Base-by-base conservation (phyloP, 2,797 vertebrate species). In the Eptatretus atami region DNA sequence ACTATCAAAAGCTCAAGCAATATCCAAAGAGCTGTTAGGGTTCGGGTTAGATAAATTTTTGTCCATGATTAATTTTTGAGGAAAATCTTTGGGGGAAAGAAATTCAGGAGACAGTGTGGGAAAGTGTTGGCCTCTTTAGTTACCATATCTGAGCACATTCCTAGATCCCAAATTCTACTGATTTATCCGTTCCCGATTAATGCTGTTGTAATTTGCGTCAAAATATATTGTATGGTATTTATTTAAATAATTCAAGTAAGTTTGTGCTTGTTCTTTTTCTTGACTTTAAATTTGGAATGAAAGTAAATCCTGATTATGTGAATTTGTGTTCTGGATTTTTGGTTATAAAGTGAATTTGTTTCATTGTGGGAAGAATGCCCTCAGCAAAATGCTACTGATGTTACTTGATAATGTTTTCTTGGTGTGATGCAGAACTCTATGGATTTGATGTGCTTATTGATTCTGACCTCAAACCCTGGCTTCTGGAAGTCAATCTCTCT, bases 361-460 rank as follows among this genome's bases (percentile, higher is more conserved):
- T 19, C 53, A 54, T 67, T 53, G 19, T 19, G 19, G 19, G 19
- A 19, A 19, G 19, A 19, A 19, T 19, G 19, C 19, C 19, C 19
- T 19, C 19, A 63, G 63, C 13, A 63, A 44, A 64, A 68, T 66
- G 68, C 64, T 72, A 65, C 70, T 66, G 31, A 65, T 67, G 11
- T 63, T 3, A 66, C 15, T 68, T 68, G 19, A 70, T 31, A 67
- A 65, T 53, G 6, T 64, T 1, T 54, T 67, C 10, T 60, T 1
- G 69, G 74, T 54, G 68, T 52, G 73, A 76, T 73, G 68, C 73
- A 95, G 88, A 98, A 68, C 80, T 95, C 3, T 98, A 94, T 71
- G 90, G 92, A 63, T 95, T 98, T 74, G 88, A 98, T 67, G 90
- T 95, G 68, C 83, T 96, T 68, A 84, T 93, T 63, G 90, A 98